Conservation (phyloP, 2,888 invertebrate species). For the Cosmopolites sordidus region DNA sequence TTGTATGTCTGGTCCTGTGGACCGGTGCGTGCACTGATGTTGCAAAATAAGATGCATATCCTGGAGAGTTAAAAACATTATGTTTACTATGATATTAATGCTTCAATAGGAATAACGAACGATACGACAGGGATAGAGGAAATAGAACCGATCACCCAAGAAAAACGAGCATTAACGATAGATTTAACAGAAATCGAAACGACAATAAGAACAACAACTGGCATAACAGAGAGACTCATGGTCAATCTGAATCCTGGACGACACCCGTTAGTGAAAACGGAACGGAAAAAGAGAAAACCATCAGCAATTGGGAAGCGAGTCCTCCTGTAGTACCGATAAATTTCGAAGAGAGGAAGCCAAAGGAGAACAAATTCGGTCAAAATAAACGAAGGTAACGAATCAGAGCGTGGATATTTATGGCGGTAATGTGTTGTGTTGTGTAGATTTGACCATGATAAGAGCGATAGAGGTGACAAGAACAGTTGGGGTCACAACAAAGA, state of each 20-base stretch:
- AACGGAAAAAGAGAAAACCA: constrained; percentile 3
- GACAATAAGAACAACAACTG: constrained; percentile 22
- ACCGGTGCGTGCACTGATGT: no score
- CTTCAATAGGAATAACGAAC: constrained; percentile 6
- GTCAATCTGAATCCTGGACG: constrained; percentile 4
- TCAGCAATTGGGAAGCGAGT: constrained; percentile 10
- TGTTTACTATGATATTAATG: no score
- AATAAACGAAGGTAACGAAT: constrained; percentile 15
- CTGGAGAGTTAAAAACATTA: no score
- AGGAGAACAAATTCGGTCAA: constrained; percentile 23
- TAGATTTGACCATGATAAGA: constrained; percentile 2
- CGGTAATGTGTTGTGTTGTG: background rate
- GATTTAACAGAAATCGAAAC: constrained; percentile 20
- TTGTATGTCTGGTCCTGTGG: no score
- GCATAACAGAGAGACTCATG: constrained; percentile 20
- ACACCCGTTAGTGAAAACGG: constrained; percentile 17
- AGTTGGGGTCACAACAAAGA: constrained; percentile 16
- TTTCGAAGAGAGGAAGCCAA: constrained; percentile 13
- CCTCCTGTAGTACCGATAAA: constrained; percentile 7
- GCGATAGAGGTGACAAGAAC: constrained; percentile 24
- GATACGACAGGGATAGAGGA: constrained; percentile 11
- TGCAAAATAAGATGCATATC: no score
- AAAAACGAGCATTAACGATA: constrained; percentile 13
- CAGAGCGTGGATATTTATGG: background rate
- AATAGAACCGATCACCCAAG: constrained; percentile 8